phyloP scores from a whole-genome alignment of 2,797 vertebrate genomes.

The Macroramphosus scolopax region DNA sequence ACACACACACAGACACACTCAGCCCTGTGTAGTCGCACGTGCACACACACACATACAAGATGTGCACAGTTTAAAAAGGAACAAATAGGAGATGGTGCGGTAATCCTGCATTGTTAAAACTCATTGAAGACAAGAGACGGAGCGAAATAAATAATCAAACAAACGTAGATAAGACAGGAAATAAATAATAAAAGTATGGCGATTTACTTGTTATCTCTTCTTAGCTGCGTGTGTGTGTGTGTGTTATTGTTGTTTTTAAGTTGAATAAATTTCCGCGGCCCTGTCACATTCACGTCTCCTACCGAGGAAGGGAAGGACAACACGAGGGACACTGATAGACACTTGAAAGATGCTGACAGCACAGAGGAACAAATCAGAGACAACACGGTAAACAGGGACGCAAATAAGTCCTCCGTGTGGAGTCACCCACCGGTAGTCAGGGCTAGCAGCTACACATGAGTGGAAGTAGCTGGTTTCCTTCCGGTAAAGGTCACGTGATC shows the following conservation, averaged over 20 bases:
- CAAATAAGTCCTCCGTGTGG: too few species aligned
- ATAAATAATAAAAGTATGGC: constrained; percentile 71
- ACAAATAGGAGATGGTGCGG: constrained; percentile 63
- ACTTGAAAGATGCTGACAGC: not conserved
- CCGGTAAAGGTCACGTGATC: too few species aligned
- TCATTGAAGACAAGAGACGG: constrained; percentile 70
- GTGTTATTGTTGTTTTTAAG: constrained; percentile 37
- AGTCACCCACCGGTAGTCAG: too few species aligned
- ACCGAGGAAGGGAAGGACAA: constrained; percentile 18
- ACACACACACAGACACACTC: constrained; percentile 25
- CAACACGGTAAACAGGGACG: too few species aligned
- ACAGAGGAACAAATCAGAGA: not conserved
- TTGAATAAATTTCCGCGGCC: constrained; percentile 52
- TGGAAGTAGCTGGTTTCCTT: too few species aligned
- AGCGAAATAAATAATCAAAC: constrained; percentile 71
- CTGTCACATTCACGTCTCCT: constrained; percentile 43
- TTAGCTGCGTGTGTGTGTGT: constrained; percentile 31
- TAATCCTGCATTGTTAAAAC: constrained; percentile 75
- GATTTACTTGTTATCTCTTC: constrained; percentile 69
- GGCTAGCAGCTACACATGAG: too few species aligned
- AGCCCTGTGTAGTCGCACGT: constrained; percentile 6
- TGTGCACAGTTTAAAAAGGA: constrained; percentile 66
- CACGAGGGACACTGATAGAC: constrained; percentile 12
- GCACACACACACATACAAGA: constrained; percentile 47
- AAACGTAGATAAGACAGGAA: constrained; percentile 64